Base-by-base conservation (phyloP, 2,797 vertebrate species). In the Menidia menidia region DNA sequence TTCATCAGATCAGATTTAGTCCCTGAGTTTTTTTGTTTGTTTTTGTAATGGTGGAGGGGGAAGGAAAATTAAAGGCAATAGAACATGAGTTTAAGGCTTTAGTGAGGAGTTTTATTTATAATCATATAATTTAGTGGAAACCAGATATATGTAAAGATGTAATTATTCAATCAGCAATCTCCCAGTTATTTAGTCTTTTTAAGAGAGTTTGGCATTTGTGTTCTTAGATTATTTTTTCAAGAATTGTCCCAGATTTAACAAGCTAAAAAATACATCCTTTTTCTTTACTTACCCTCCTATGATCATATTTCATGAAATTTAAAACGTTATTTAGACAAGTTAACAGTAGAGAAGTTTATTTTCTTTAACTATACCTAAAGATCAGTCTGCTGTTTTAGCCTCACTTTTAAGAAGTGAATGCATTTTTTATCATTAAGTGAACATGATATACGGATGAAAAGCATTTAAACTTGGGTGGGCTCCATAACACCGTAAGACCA, bases 1-100 rank as follows among this genome's bases (percentile, higher is more conserved):
- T 60, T 65, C 13, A 33, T 18, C 43, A 25, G 31, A 68, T 69
- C 32, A n/a, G 42, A 64, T 64, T 82, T 60, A 58, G 65, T 65
- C 50, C 51, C 13, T 6, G 70, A 35, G 25, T 25, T 25, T 25
- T 25, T 25, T 25, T 25, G 25, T 25, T 25, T n/a, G n/a, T 25
- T 25, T 25, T 25, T 25, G 1, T 25, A 25, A 2, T 25, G 25
- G 25, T 1, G 43, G 19, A 52, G 53, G 16, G 31, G 25, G 47
- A 57, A 76, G 15, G 9, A 9, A 48, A 18, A 64, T 61, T 12
- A 68, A 52, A 65, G n/a, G 14, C n/a, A 39, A 73, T 59, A 51
- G 65, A 12, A 42, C 64, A 62, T 15, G 30, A 50, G 16, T 59
- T n/a, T 7, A 56, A 70, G 59, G n/a, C n/a, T n/a, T n/a, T n/a